These are phyloP conservation scores for Amphiduros pacificus DNA, from an alignment of 2,888 invertebrate species.

Conservation along the genomic window DNA sequence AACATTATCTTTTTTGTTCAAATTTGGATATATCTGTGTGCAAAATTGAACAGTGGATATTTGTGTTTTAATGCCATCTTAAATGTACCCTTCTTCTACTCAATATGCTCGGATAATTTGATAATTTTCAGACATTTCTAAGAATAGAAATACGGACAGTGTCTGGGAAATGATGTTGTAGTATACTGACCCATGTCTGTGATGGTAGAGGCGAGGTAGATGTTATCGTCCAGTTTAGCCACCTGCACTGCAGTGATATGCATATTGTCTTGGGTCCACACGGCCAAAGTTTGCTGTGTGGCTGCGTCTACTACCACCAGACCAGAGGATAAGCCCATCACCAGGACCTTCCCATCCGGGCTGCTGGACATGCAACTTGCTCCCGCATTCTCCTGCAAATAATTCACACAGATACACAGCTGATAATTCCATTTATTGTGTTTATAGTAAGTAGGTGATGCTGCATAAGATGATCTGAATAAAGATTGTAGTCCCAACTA, in stretches of 20 bases:
- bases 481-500: no score
- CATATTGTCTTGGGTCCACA: slow-evolving; percentile 46
- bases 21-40: no score
- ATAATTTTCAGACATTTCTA: no score
- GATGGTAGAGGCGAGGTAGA: slow-evolving; percentile 40
- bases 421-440: no score
- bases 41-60: no score
- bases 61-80: no score
- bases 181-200: slow-evolving; percentile 51
- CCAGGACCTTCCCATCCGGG: slow-evolving; percentile 45
- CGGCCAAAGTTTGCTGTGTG: slow-evolving; percentile 34
- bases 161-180: background rate
- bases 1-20: no score
- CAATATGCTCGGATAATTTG: no score
- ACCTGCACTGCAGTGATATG: slow-evolving; percentile 40
- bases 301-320: slow-evolving; percentile 41
- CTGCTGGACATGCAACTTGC: slow-evolving; percentile 41
- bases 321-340: slow-evolving; percentile 47
- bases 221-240: slow-evolving; percentile 35
- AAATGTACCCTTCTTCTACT: no score
- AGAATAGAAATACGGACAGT: no score
- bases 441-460: no score
- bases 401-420: background rate
- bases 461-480: no score
- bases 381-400: slow-evolving; percentile 35